Evolutionary conservation across 2,113 vertebrate species (phyloP), one percentile per base, ranked within the genome.

Genomic region (Syngnathus typhle): DNA sequence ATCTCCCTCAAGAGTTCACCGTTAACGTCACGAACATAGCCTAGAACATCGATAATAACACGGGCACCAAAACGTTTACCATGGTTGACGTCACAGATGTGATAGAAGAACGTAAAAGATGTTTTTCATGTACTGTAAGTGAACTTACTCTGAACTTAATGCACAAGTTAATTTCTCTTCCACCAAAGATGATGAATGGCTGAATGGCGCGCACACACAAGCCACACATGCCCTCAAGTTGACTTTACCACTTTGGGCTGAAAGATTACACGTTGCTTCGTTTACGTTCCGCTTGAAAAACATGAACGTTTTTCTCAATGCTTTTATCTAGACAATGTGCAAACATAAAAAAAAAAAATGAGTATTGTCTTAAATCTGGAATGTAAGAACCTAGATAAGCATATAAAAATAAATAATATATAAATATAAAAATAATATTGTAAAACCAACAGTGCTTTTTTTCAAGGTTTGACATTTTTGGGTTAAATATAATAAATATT

Each of bases 251-350:
- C 38, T 41, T 61, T 41, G 18, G 59, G 38, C 38, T 21, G 39
- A 41, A 61, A 41, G 59, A 61, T 61, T 61, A 61, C 59, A 61
- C 13, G 38, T 61, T 61, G 38, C 59, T 21, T 11, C n/a, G 10
- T 21, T 41, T 21, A 19, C 13, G 21, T 41, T 21, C 59, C 21
- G n/a, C 59, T 41, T 21, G n/a, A 61, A 61, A 39, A 61, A n/a
- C 37, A 60, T 60, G 37, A 60, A 43, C 11, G 19, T 32, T 21
- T 41, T 61, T 39, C 0, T 0, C 5, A 41, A 19, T n/a, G 37
- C 19, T 37, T 38, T 60, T 27, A 27, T 27, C 10, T 52, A 52
- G 18, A 11, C 2, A 32, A 32, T 32, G 15, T 4, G 46, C 15
- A 46, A 46, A 46, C 13, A 46, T 46, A 16, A 7, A 39, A 39